Percentiles rank a stretch among this genome's conserved stretches.
Conservation (phyloP, 2,113 vertebrate species). For the Capreolus pygargus region DNA sequence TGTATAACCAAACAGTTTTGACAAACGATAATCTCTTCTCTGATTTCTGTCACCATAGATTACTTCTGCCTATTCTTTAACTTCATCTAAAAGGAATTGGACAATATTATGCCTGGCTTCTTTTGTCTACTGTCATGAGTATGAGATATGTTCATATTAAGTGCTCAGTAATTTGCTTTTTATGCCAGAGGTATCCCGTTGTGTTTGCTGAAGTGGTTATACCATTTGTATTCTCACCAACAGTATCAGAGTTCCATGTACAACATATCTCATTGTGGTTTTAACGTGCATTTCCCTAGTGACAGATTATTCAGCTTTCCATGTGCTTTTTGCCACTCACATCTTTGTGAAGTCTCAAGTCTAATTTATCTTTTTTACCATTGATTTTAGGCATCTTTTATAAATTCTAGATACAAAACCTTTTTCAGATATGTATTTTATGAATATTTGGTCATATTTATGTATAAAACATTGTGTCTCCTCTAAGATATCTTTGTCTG, state of each 20-base stretch:
- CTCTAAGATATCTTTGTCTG: not conserved
- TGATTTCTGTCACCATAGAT: not conserved
- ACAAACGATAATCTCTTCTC: not conserved
- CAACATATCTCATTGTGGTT: not conserved
- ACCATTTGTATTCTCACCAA: not conserved
- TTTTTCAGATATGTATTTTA: not conserved
- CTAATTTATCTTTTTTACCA: not conserved
- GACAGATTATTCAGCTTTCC: not conserved
- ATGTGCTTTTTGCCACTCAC: not conserved
- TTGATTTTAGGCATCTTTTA: not conserved
- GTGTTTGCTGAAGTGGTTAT: not conserved
- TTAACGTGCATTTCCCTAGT: not conserved
- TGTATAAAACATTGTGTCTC: not conserved
- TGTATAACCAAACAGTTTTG: not conserved
- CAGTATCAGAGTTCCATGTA: not conserved
- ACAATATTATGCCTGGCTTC: not conserved
- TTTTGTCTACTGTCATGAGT: not conserved
- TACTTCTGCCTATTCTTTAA: not conserved
- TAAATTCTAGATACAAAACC: not conserved
- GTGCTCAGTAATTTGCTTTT: not conserved
- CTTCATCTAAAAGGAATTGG: not conserved
- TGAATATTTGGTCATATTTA: not conserved
- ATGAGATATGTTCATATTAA: not conserved
- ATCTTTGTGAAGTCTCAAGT: not conserved
- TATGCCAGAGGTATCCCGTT: not conserved